These are phyloP conservation scores for Fistularia tabacaria DNA, from an alignment of 2,797 vertebrate species.

Conservation along the genomic window DNA sequence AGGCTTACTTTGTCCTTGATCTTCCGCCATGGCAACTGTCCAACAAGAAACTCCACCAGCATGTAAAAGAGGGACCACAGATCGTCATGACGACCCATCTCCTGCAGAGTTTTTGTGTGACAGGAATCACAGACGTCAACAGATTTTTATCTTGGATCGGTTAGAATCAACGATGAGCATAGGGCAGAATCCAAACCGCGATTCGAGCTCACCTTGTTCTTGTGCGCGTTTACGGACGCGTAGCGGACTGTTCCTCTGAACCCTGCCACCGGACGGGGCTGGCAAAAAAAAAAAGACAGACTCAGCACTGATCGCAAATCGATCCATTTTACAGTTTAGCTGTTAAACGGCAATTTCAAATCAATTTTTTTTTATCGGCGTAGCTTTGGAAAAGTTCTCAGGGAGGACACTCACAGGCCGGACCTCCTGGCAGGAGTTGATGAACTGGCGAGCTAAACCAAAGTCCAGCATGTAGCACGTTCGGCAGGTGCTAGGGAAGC, in stretches of 20 bases:
- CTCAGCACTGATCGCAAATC: neutral
- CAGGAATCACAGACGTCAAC: too few species aligned
- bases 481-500: slow-evolving; percentile 93
- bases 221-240: slow-evolving; percentile 95
- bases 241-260: slow-evolving; percentile 97
- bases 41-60: slow-evolving; percentile 96
- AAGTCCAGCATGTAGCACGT: slow-evolving; percentile 99
- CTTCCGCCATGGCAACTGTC: slow-evolving; percentile 97
- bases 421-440: slow-evolving; percentile 96
- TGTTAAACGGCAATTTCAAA: neutral
- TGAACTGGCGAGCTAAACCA: slow-evolving; percentile 96
- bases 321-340: neutral
- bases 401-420: slow-evolving; percentile 85
- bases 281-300: slow-evolving; percentile 15
- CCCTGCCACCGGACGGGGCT: slow-evolving; percentile 95
- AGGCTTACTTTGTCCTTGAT: slow-evolving; percentile 95
- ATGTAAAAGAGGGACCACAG: slow-evolving; percentile 99
- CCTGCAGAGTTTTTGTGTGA: slow-evolving; percentile 67
- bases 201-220: slow-evolving; percentile 85
- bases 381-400: too few species aligned
- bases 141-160: too few species aligned
- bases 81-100: slow-evolving; percentile 98
- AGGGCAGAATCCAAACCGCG: too few species aligned
- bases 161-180: too few species aligned
- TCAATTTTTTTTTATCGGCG: too few species aligned